Evolutionary conservation across 2,888 invertebrate species (phyloP).

Genomic region (Watsonalla binaria): DNA sequence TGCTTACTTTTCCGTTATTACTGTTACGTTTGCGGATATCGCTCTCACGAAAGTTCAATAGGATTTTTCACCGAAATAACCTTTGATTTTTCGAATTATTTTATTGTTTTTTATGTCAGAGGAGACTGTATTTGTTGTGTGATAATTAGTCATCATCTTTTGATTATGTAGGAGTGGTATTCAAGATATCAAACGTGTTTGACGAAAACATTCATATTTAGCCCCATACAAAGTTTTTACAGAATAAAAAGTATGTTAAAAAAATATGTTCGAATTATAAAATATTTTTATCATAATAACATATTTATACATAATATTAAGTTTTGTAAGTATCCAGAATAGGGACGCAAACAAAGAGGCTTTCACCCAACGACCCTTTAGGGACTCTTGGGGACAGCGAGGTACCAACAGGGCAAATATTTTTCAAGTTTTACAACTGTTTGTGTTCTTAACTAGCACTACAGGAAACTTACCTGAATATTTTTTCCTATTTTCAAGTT

Average conservation of each 20-base stretch:
- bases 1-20: background rate
- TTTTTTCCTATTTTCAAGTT: background rate
- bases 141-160: too few species aligned
- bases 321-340: slow-evolving; percentile 14
- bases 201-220: too few species aligned
- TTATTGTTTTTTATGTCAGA: too few species aligned
- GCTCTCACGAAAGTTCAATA: too few species aligned
- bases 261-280: too few species aligned
- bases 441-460: slow-evolving; percentile 29
- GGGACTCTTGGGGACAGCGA: slow-evolving; percentile 26
- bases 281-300: background rate
- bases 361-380: slow-evolving; percentile 35
- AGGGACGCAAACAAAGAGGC: slow-evolving; percentile 22
- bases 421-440: slow-evolving; percentile 32
- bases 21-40: background rate
- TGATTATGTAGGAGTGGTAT: too few species aligned
- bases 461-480: slow-evolving; percentile 5
- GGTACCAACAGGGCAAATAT: slow-evolving; percentile 36
- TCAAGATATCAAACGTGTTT: too few species aligned
- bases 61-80: too few species aligned
- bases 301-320: background rate
- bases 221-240: too few species aligned
- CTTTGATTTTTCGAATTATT: too few species aligned
- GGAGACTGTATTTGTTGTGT: too few species aligned
- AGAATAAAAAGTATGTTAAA: too few species aligned